These are phyloP conservation scores for Camelus dromedarius DNA, from an alignment of 2,113 vertebrate genomes.

Conservation along the genomic window DNA sequence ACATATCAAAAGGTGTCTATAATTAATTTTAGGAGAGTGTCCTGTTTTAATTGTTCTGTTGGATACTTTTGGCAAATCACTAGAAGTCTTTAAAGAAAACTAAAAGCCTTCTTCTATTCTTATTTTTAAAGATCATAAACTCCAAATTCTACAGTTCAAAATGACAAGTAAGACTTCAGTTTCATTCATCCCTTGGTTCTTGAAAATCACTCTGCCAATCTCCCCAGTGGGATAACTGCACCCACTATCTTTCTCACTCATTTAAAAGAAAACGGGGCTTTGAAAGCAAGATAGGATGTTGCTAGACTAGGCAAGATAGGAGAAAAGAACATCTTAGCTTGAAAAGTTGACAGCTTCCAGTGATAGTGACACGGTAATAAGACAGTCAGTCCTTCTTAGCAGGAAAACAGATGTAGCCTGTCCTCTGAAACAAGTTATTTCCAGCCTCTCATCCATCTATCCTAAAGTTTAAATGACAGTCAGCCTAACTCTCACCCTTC, in stretches of 20 bases:
- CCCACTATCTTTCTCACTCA: not conserved
- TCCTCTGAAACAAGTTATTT: constrained; percentile 62
- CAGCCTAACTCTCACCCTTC: not conserved
- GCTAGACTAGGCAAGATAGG: constrained; percentile 65
- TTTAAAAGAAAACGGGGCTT: constrained; percentile 69
- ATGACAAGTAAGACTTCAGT: not conserved
- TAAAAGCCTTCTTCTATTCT: not conserved
- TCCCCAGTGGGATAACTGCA: not conserved
- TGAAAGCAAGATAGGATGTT: constrained; percentile 34
- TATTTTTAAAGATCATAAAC: constrained; percentile 8
- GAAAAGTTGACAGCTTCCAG: constrained; percentile 60
- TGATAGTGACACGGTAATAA: constrained; percentile 69
- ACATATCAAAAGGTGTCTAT: not conserved
- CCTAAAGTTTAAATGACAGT: constrained; percentile 39
- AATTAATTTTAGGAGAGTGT: not conserved
- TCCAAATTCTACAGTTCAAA: constrained; percentile 8
- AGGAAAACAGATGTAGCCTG: constrained; percentile 40
- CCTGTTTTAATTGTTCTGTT: not conserved
- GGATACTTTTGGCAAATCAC: not conserved
- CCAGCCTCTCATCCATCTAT: not conserved
- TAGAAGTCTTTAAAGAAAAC: constrained; percentile 1
- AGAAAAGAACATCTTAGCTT: constrained; percentile 74
- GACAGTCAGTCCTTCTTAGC: constrained; percentile 58
- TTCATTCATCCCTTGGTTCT: not conserved
- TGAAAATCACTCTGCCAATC: constrained; percentile 19